phyloP scores from a whole-genome alignment of 2,888 invertebrate species.

The Seladonia tumulorum region DNA sequence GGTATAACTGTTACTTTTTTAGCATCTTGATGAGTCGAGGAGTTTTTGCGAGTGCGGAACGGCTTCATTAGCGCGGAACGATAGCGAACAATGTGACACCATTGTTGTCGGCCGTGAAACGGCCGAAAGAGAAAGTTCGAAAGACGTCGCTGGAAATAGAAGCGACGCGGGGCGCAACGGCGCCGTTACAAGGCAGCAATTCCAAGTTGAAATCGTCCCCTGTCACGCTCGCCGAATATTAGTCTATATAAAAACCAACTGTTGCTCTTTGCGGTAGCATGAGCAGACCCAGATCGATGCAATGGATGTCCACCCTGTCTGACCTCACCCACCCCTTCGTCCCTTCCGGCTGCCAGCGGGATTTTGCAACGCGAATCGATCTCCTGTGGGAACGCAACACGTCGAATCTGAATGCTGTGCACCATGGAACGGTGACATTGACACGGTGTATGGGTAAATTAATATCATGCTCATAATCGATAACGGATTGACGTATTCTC shows the following conservation, averaged over 20 bases:
- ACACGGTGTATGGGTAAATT: background rate
- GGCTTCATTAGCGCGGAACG: constrained; percentile 18
- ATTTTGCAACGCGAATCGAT: constrained; percentile 59
- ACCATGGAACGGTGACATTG: constrained; percentile 10
- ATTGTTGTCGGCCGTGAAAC: constrained; percentile 1
- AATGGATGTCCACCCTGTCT: constrained; percentile 67
- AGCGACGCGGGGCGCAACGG: constrained; percentile 43
- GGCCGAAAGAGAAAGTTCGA: constrained; percentile 42
- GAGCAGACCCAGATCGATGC: constrained; percentile 67
- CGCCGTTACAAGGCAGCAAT: constrained; percentile 57
- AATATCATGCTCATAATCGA: constrained; percentile 20
- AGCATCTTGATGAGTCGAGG: background rate
- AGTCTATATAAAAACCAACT: constrained; percentile 80
- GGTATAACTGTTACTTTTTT: too few relatives aligned
- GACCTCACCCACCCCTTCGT: constrained; percentile 33
- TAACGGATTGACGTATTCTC: constrained; percentile 6
- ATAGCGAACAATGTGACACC: constrained; percentile 16
- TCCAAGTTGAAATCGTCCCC: constrained; percentile 69
- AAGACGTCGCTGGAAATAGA: constrained; percentile 41
- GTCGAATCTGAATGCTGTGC: constrained; percentile 28
- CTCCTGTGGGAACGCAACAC: constrained; percentile 43
- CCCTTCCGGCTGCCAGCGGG: constrained; percentile 36
- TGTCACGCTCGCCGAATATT: constrained; percentile 75
- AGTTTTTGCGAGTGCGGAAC: background rate
- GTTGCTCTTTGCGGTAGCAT: constrained; percentile 73